Evolutionary conservation across 2,797 vertebrate genomes (phyloP), one percentile per base, ranked within the genome.

Genomic region (Urosaurus nigricauda): DNA sequence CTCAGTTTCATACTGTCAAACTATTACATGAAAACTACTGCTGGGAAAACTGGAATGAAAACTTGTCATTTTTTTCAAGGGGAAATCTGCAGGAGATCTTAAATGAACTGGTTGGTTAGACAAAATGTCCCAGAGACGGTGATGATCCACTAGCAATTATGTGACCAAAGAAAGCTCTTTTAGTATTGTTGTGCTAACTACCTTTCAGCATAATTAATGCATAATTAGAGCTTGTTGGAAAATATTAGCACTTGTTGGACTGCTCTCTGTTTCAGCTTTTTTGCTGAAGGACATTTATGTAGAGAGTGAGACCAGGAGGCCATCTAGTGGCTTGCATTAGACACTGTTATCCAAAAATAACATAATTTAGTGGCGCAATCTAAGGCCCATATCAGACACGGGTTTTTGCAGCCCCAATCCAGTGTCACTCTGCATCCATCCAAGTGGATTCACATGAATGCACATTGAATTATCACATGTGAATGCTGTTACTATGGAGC

Each of bases 321-420:
- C 93, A 90, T 37, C 93, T 93, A 74, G 87, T 37, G 91, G 87
- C 68, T 58, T 7, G 4, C 9, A 5, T 40, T 37, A 29, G 63
- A 43, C 24, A 71, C 11, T 35, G 26, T 86, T 58, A 5, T 14
- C 7, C 13, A 63, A 21, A 79, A 16, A 79, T 2, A 51, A 24
- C 8, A 40, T 3, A 16, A 58, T 60, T 24, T 32, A 12, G 29
- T 68, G 65, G 65, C 13, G 9, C 29, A 32, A 12, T 32, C 29
- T n/a, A n/a, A n/a, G n/a, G n/a, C n/a, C n/a, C n/a, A n/a, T n/a
- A n/a, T n/a, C n/a, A n/a, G n/a, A n/a, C n/a, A n/a, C n/a, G n/a
- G n/a, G n/a, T n/a, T n/a, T n/a, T n/a, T n/a, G n/a, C n/a, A n/a
- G n/a, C n/a, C n/a, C n/a, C n/a, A n/a, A n/a, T n/a, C n/a, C n/a